phyloP scores from a whole-genome alignment of 2,113 vertebrate species.

The Atractosteus spatula region DNA sequence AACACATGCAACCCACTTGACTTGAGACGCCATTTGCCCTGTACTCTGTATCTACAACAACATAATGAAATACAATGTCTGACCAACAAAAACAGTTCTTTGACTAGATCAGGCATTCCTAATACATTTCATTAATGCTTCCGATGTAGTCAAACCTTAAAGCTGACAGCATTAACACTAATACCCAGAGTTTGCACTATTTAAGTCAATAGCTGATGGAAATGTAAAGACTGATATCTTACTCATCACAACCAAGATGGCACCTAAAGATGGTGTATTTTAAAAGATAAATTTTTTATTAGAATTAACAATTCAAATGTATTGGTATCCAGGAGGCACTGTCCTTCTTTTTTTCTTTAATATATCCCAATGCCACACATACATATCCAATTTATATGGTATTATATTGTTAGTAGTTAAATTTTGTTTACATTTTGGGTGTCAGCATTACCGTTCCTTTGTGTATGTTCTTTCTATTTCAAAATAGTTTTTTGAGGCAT shows the following conservation, averaged over 20 bases:
- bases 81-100: not conserved
- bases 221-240: conserved; percentile 14
- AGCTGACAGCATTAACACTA: not conserved
- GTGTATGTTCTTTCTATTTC: no score
- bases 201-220: not conserved
- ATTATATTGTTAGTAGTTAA: no score
- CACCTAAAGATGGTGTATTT: conserved; percentile 1
- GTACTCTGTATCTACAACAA: not conserved
- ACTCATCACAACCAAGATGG: conserved; percentile 13
- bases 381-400: no score
- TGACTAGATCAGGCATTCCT: not conserved
- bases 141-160: not conserved
- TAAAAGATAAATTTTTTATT: not conserved
- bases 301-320: no score
- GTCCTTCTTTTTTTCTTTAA: conserved; percentile 4
- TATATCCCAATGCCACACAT: no score
- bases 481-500: no score
- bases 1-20: not conserved
- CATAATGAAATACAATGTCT: not conserved
- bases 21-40: no score
- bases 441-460: no score
- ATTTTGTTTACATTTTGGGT: no score
- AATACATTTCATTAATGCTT: not conserved
- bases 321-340: conserved; percentile 3
- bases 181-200: not conserved